phyloP scores from a whole-genome alignment of 2,888 invertebrate genomes.

The Zeuzera pyrina region DNA sequence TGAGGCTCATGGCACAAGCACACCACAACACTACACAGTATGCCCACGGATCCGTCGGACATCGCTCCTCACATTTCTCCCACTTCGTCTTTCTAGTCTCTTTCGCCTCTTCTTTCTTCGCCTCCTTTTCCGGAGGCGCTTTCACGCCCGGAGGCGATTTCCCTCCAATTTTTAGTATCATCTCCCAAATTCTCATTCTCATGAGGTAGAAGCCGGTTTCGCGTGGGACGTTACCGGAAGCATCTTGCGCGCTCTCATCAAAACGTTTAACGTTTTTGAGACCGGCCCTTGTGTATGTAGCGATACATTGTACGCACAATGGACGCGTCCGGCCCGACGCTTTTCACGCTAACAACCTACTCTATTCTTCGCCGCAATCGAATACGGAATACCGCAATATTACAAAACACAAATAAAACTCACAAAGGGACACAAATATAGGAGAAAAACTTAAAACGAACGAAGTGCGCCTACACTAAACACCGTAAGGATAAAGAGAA shows the following conservation, averaged over 20 bases:
- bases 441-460: not conserved
- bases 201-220: conserved; percentile 20
- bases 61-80: conserved; percentile 49
- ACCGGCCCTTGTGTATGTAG: conserved; percentile 20
- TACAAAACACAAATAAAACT: conserved; percentile 7
- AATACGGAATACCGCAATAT: conserved; percentile 11
- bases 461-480: too few relatives aligned
- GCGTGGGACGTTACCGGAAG: conserved; percentile 16
- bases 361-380: conserved; percentile 18
- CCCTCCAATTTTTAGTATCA: conserved; percentile 61
- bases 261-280: conserved; percentile 17
- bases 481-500: too few relatives aligned
- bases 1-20: conserved; percentile 77
- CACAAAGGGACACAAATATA: conserved; percentile 18
- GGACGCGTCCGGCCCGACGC: conserved; percentile 22
- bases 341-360: conserved; percentile 25
- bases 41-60: conserved; percentile 54
- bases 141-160: conserved; percentile 40
- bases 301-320: conserved; percentile 32
- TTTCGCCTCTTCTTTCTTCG: conserved; percentile 29
- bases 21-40: conserved; percentile 74
- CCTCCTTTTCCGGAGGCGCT: conserved; percentile 26
- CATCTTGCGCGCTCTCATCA: conserved; percentile 20
- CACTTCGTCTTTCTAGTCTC: conserved; percentile 36
- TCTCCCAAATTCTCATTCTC: conserved; percentile 31